Evolutionary conservation across 2,888 invertebrate genomes (phyloP).

Genomic region (Cerceris ruficornis): DNA sequence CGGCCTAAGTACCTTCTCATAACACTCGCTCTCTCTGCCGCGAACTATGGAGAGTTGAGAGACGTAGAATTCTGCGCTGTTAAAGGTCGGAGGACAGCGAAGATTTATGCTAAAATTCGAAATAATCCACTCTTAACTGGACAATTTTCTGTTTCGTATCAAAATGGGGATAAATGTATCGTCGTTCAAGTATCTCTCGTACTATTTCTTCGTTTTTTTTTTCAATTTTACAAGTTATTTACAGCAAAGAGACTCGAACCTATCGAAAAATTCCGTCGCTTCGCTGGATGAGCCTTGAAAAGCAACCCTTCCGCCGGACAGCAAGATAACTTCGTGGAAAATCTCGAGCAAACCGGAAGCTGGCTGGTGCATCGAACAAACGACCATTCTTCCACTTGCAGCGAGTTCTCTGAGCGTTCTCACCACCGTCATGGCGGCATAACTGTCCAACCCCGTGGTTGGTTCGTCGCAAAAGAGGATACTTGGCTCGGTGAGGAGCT

Average conservation of each 20-base stretch:
- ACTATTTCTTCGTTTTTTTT: too few relatives aligned
- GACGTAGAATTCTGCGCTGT: constrained; percentile 93
- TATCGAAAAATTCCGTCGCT: constrained; percentile 87
- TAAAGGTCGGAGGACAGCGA: constrained; percentile 89
- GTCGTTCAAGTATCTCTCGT: too few relatives aligned
- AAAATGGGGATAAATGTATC: too few relatives aligned
- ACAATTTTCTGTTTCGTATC: neutral
- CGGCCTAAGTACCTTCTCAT: constrained; percentile 56
- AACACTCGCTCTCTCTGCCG: constrained; percentile 82
- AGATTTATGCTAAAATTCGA: constrained; percentile 84
- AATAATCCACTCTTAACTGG: neutral
- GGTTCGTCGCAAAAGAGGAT: constrained; percentile 97
- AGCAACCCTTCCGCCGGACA: constrained; percentile 90
- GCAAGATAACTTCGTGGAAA: constrained; percentile 90
- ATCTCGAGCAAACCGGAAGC: constrained; percentile 92
- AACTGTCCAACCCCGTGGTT: constrained; percentile 95
- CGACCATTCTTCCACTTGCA: constrained; percentile 88
- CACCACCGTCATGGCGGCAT: constrained; percentile 91
- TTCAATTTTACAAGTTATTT: too few relatives aligned
- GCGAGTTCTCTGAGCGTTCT: constrained; percentile 87
- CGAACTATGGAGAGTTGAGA: constrained; percentile 84
- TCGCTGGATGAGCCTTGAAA: constrained; percentile 89
- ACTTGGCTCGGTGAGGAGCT: constrained; percentile 93
- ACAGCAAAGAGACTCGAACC: constrained; percentile 80
- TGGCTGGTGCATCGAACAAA: constrained; percentile 96